Base-by-base conservation (phyloP, 2,797 vertebrate genomes). In the Spinibarbus caldwelli region DNA sequence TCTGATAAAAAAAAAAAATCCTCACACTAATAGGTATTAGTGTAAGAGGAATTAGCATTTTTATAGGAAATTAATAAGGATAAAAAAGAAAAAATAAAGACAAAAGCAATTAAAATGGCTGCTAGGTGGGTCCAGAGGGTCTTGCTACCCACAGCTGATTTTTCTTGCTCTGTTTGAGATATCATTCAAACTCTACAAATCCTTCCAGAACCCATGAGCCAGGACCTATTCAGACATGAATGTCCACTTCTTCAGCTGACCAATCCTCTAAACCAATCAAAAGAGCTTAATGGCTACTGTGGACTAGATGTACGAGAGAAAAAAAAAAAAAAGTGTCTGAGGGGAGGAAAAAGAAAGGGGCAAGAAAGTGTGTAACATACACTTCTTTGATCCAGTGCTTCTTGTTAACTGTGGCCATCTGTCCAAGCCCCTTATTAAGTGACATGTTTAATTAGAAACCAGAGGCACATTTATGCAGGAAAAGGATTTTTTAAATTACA, bases 351-450 rank as follows among this genome's bases (percentile, higher is more conserved):
- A 59, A 36, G 41, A 62, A 82, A 36, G 41, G 23, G 45, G 38
- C 15, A 38, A 83, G 34, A 67, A 84, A 67, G 68, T 67, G 59
- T 83, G 45, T 57, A 78, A 29, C 45, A 38, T 36, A 59, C 31
- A 54, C 17, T 54, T 84, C 64, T 78, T 84, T 84, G 73, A 78
- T 70, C 47, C 41, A 6, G 23, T 29, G 49, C 67, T 59, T 79
- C 82, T 78, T 78, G 83, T 85, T 78, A 85, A 85, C 75, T 21
- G 76, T 47, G 66, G 67, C 83, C 83, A 85, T 85, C 83, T 85
- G 83, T 85, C 67, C 49, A 59, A 71, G 17, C 82, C 14, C 36
- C 57, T 66, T 73, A 52, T 66, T 76, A 76, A 38, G 73, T 0
- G 4, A 79, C 45, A 29, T 1, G 29, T 62, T 72, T 71, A 79